Evolutionary conservation across 1,140 invertebrate species (phyloP).

Genomic region (Pseudobourletiella spinata): DNA sequence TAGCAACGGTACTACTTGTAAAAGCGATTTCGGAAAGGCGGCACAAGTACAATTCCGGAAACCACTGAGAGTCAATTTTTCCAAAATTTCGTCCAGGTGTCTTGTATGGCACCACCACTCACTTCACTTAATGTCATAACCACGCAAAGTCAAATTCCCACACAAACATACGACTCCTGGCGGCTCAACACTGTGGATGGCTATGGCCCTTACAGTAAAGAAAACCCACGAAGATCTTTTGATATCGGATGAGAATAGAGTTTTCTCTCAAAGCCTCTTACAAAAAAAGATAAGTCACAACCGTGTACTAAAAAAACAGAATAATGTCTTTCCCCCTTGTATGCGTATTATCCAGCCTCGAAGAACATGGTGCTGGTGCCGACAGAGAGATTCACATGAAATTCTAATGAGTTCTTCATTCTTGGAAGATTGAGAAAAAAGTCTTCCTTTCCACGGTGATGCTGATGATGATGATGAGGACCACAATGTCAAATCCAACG

Average conservation of each 20-base stretch:
- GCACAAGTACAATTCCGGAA: too few species aligned
- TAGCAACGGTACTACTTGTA: too few species aligned
- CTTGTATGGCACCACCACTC: too few species aligned
- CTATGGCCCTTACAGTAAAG: neutral
- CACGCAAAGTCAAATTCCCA: too few species aligned
- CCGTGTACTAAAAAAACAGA: neutral
- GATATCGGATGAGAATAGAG: constrained; percentile 4
- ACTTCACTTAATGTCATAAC: too few species aligned
- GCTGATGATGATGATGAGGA: neutral
- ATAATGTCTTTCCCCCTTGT: too few species aligned
- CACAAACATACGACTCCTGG: neutral
- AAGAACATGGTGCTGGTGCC: constrained; percentile 14
- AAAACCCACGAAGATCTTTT: neutral
- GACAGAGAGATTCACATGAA: neutral
- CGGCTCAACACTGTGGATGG: neutral
- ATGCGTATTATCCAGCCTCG: constrained; percentile 22
- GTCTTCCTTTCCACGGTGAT: neutral
- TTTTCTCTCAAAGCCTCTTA: neutral
- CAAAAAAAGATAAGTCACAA: neutral
- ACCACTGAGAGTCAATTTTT: too few species aligned
- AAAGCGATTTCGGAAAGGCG: too few species aligned
- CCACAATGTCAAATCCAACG: neutral
- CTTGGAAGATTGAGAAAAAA: neutral
- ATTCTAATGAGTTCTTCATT: constrained; percentile 5
- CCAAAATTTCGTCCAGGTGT: too few species aligned